Evolutionary conservation across 2,888 invertebrate species (phyloP).

Genomic region (Pterostichus niger): DNA sequence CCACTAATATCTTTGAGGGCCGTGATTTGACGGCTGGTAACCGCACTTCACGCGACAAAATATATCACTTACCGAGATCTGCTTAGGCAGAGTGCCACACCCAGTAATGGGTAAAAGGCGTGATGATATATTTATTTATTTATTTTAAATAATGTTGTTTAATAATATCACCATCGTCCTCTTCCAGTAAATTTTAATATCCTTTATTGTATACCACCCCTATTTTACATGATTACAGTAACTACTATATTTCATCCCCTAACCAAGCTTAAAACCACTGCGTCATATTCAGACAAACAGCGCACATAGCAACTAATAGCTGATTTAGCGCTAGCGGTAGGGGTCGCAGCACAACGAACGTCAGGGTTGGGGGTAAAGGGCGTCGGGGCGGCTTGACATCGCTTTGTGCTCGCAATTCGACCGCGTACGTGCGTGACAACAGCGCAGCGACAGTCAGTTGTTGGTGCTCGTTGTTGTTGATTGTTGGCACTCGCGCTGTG

Average conservation of each 20-base stretch:
- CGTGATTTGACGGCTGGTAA: too few species aligned
- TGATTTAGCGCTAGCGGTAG: not conserved
- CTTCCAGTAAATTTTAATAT: too few species aligned
- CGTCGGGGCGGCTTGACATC: conserved; percentile 19
- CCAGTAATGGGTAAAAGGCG: too few species aligned
- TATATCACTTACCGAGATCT: too few species aligned
- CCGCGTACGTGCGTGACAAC: conserved; percentile 13
- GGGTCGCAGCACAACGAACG: not conserved
- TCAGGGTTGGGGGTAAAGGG: not conserved
- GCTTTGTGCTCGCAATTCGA: conserved; percentile 28
- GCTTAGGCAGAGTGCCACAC: too few species aligned
- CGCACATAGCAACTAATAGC: conserved; percentile 14
- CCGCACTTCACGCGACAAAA: too few species aligned
- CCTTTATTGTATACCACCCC: too few species aligned
- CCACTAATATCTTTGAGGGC: too few species aligned
- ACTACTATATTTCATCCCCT: not conserved
- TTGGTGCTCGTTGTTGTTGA: not conserved
- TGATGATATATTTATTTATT: too few species aligned
- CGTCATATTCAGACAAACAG: conserved; percentile 12
- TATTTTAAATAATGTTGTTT: too few species aligned
- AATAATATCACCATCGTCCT: too few species aligned
- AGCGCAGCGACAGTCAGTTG: not conserved
- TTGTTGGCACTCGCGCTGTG: not conserved
- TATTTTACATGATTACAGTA: not conserved
- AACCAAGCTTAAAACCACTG: not conserved